Base-by-base conservation (phyloP, 2,888 invertebrate genomes). In the Dasypolia templi region DNA sequence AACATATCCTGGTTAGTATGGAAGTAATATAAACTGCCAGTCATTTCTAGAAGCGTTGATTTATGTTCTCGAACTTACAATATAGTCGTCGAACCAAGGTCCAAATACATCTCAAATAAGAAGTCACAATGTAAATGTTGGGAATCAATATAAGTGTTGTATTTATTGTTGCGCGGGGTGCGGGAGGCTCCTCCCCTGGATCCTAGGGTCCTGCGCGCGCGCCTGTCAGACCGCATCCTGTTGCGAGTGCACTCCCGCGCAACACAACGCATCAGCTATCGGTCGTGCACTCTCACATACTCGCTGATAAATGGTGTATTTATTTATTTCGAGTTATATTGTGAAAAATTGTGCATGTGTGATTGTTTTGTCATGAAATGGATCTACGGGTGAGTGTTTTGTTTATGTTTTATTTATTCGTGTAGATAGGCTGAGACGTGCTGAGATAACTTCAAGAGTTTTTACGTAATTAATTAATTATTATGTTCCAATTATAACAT, bases 321-420 rank as follows among this genome's bases (percentile, higher is more conserved):
- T 81, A 82, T 81, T 81, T 83, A 77, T 81, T 82, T 69, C 58
- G 46, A 72, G 68, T 58, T 74, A 68, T 78, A 82, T 78, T 87
- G 88, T 90, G 90, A 87, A 89, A 85, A 77, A 70, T 83, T 86
- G 91, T 92, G 89, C 68, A 77, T 89, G 87, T 91, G 90, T 87
- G 75, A 88, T 90, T 92, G 92, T 80, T 76, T 88, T 90, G 84
- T 75, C 75, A 93, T 93, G 91, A 90, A 82, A 94, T 95, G 94
- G 92, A 95, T 92, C 89, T 94, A 83, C 91, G 89, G 93, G 95
- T 95, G 83, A 94, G 94, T 79, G 46, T 42, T 29, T 59, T 72
- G 19, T 14, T 42, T 39, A n/a, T 53, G 29, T 55, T 73, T n/a
- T 32, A 53, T 61, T 59, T 44, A 65, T 75, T 61, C 17, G 9